Base-by-base conservation (phyloP, 2,113 vertebrate species). In the Vireo altiloquus region DNA sequence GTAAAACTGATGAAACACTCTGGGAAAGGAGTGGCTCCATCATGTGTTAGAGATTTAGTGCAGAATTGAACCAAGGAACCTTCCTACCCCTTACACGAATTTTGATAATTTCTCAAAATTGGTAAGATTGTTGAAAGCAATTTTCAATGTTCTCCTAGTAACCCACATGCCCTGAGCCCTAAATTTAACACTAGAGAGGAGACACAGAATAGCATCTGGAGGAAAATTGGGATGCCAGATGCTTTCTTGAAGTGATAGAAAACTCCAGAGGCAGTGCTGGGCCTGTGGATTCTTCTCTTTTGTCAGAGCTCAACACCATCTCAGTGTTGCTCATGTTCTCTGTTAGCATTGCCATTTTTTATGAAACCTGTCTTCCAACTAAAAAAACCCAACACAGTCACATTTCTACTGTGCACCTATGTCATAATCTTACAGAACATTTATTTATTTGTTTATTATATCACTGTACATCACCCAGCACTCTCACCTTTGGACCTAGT, bases 71-170 rank as follows among this genome's bases (percentile, higher is more conserved):
- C 35, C 18, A 37, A 57, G 21, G 30, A 72, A 63, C 3, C 5
- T 46, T 74, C 9, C 22, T 87, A 15, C 3, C 1, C 18, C 20
- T 78, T 28, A 59, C 33, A n/a, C 0, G 0, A 72, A n/a, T n/a
- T n/a, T n/a, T n/a, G 5, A 42, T n/a, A 47, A 61, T 39, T 35
- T 37, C 35, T 78, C 71, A 54, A 50, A 72, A 57, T 1, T 54
- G 6, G 12, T 57, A 11, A 56, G 27, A 56, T 5, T 25, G 4
- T 30, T 78, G 30, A 78, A 84, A 86, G 23, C 3, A 83, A 57
- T 76, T 61, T 65, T 65, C 17, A 17, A 0, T 81, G 23, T 31
- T 79, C 7, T 18, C 24, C 47, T 77, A 61, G 82, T 15, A 76
- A 14, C 20, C 23, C 42, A 50, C 20, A 30, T 14, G 77, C 8